A percentile compares a stretch with the other conserved stretches of the same genome.
Conservation (phyloP, 2,113 vertebrate species). For the Cepphus grylle region DNA sequence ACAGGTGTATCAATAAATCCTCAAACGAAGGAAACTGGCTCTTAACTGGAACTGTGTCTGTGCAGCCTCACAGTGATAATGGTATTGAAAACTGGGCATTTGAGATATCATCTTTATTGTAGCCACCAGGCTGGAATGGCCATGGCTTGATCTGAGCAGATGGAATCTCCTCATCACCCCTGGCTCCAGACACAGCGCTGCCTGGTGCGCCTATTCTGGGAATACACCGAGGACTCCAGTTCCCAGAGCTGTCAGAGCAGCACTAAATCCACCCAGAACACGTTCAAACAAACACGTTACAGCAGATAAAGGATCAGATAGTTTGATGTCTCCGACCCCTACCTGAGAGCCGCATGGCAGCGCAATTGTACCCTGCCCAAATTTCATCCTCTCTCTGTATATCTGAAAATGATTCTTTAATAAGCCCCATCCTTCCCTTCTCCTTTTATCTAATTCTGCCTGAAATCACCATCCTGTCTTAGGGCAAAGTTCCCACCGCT, state of each 20-base stretch:
- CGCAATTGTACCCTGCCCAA: accelerated
- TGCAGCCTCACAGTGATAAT: not conserved
- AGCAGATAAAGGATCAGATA: not conserved
- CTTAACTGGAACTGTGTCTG: not conserved
- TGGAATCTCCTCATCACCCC: not conserved
- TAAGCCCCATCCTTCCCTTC: not conserved
- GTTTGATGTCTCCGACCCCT: not conserved
- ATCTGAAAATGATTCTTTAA: not conserved
- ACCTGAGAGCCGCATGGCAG: not conserved
- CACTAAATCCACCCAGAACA: not conserved
- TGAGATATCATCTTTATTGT: not conserved
- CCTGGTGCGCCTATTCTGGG: not conserved
- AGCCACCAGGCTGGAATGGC: not conserved
- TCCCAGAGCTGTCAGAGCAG: slow-evolving; percentile 28
- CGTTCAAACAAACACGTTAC: not conserved
- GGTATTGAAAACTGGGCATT: not conserved
- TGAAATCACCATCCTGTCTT: not conserved
- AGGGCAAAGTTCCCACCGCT: not conserved
- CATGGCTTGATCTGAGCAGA: accelerated
- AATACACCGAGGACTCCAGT: accelerated
- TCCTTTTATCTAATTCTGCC: not conserved
- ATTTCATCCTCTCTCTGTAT: not conserved
- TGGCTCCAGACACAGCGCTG: accelerated
- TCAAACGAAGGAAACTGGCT: not conserved
- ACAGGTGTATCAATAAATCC: not conserved